phyloP scores from a whole-genome alignment of 2,888 invertebrate species.

The Pachymerium ferrugineum region DNA sequence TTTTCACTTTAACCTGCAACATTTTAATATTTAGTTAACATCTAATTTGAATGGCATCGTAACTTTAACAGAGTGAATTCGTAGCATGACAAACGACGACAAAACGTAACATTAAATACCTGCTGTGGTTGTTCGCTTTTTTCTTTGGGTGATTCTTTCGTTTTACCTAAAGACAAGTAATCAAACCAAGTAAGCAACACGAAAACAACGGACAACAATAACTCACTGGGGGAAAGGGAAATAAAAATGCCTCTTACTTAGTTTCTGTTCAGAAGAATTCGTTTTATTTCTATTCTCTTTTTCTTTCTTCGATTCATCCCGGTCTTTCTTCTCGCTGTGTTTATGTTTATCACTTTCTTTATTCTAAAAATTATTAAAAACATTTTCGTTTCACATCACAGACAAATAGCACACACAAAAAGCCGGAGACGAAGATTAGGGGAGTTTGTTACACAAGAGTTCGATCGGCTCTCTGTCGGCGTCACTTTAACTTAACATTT shows the following conservation, averaged over 20 bases:
- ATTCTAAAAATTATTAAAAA: not conserved
- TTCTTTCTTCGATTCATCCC: not conserved
- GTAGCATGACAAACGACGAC: too few species aligned
- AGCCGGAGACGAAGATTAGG: too few species aligned
- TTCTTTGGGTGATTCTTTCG: not conserved
- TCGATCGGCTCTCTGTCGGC: too few species aligned
- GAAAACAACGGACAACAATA: not conserved
- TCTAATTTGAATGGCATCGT: too few species aligned
- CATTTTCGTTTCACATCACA: not conserved
- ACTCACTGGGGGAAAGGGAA: not conserved
- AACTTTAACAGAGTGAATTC: too few species aligned
- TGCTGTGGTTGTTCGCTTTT: not conserved
- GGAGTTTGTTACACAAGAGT: too few species aligned
- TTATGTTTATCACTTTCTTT: conserved; percentile 3
- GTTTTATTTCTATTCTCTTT: conserved; percentile 3
- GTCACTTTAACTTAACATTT: too few species aligned
- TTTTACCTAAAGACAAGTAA: not conserved
- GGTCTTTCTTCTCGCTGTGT: not conserved
- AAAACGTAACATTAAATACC: not conserved
- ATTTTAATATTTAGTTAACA: too few species aligned
- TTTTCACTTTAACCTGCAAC: conserved; percentile 44
- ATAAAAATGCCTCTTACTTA: not conserved
- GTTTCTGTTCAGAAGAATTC: too few species aligned
- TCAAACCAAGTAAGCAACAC: not conserved
- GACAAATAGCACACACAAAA: not conserved